Percentiles rank a stretch among this genome's conserved stretches.
Evolutionary conservation across 2,888 invertebrate genomes (phyloP).

Genomic region (Melipona beecheii): DNA sequence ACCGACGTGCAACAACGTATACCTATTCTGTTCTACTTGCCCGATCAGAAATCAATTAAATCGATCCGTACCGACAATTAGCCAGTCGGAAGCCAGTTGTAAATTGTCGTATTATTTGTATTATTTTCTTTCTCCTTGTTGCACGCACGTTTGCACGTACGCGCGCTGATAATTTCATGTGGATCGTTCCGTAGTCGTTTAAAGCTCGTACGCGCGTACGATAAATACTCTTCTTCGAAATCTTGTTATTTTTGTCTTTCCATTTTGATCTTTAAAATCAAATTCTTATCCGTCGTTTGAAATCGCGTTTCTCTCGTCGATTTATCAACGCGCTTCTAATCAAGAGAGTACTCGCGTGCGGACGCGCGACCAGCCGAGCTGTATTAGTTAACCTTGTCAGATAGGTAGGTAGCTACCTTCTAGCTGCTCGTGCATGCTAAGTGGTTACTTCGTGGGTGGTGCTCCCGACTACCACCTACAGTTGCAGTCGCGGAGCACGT

Average conservation of each 20-base stretch:
- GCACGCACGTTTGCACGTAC: too few species aligned
- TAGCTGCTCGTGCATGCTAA: conserved; percentile 80
- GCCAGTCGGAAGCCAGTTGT: conserved; percentile 63
- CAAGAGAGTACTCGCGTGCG: conserved; percentile 64
- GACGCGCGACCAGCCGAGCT: conserved; percentile 70
- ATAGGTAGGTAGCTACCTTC: conserved; percentile 76
- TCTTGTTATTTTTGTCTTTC: too few species aligned
- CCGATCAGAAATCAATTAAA: conserved; percentile 73
- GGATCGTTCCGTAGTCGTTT: too few species aligned
- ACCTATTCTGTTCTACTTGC: conserved; percentile 8
- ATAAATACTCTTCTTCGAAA: not conserved
- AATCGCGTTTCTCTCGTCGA: conserved; percentile 52
- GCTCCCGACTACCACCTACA: conserved; percentile 68
- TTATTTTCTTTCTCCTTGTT: not conserved
- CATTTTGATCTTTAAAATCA: too few species aligned
- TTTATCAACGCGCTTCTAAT: conserved; percentile 80
- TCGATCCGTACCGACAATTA: conserved; percentile 58
- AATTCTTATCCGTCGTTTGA: not conserved
- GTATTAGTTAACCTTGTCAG: conserved; percentile 82
- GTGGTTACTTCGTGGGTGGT: conserved; percentile 82
- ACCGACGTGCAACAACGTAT: conserved; percentile 53
- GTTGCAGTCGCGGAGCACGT: conserved; percentile 69
- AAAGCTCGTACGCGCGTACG: too few species aligned
- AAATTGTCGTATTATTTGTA: not conserved
- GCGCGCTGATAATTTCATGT: too few species aligned